These are phyloP conservation scores for Brachyhypopomus occidentalis DNA, from an alignment of 2,113 vertebrate genomes.

Conservation along the genomic window DNA sequence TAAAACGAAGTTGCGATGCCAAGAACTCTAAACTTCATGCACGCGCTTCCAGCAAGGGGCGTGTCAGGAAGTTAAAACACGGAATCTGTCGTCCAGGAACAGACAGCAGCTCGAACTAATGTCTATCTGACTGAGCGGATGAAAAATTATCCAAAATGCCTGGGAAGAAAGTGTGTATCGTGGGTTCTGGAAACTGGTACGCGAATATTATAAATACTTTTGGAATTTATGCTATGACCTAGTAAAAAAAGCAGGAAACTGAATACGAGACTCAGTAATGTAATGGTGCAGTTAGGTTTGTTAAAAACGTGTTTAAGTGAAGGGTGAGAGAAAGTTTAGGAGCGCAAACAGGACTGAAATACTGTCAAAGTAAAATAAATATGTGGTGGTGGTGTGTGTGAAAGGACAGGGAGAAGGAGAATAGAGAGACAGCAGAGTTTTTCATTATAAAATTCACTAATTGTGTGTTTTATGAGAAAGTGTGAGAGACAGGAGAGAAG, in stretches of 20 bases:
- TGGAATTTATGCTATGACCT: not conserved
- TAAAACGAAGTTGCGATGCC: not conserved
- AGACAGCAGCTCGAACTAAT: no score
- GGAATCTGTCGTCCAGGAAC: not conserved
- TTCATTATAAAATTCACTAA: no score
- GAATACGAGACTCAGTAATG: no score
- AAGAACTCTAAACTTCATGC: not conserved
- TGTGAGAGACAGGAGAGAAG: not conserved
- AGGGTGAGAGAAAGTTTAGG: no score
- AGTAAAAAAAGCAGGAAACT: no score
- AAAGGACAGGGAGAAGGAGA: no score
- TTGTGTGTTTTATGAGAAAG: not conserved
- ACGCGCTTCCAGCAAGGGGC: not conserved
- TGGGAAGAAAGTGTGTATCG: slow-evolving; percentile 43
- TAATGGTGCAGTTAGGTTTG: not conserved
- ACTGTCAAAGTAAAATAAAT: no score
- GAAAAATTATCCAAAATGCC: slow-evolving; percentile 20
- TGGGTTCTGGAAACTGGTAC: slow-evolving; percentile 52
- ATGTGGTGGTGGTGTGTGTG: no score
- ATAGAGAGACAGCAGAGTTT: no score
- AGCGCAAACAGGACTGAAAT: no score
- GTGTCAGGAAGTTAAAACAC: slow-evolving; percentile 44
- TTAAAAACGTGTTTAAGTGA: no score
- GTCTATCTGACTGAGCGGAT: not conserved
- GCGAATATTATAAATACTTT: not conserved